Evolutionary conservation across 1,140 invertebrate genomes (phyloP).

Genomic region (Cardiocondyla obscurior): DNA sequence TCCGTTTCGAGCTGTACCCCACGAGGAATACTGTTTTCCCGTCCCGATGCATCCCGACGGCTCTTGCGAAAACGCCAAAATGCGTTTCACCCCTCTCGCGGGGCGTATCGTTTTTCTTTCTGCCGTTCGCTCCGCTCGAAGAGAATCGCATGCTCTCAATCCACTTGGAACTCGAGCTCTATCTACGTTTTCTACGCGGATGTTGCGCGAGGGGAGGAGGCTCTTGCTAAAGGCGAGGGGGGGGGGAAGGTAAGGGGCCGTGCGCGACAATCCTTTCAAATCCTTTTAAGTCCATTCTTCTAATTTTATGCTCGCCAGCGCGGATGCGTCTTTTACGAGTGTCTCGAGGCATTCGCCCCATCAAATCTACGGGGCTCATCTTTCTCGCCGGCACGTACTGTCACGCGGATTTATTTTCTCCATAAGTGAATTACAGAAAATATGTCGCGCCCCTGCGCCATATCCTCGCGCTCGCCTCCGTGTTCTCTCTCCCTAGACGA

Average conservation of each 20-base stretch:
- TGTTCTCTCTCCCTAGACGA: neutral
- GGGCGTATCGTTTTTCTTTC: neutral
- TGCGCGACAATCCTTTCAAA: constrained; percentile 77
- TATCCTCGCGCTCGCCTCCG: neutral
- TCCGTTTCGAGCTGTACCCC: constrained; percentile 29
- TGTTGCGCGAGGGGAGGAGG: constrained; percentile 31
- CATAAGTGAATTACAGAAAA: constrained; percentile 63
- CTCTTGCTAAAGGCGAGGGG: constrained; percentile 41
- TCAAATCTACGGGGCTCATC: constrained; percentile 64
- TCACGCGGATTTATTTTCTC: constrained; percentile 62
- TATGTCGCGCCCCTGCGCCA: constrained; percentile 24
- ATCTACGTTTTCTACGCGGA: constrained; percentile 43
- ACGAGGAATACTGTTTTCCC: constrained; percentile 30
- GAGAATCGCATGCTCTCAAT: constrained; percentile 55
- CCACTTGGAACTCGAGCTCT: constrained; percentile 48
- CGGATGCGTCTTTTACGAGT: constrained; percentile 71
- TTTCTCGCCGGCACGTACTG: constrained; percentile 50
- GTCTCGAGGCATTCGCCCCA: constrained; percentile 61
- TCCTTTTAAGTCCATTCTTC: constrained; percentile 77
- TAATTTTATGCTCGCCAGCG: constrained; percentile 75
- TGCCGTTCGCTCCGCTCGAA: neutral
- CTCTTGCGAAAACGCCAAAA: constrained; percentile 48
- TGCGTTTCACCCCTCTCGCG: constrained; percentile 50
- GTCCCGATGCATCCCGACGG: neutral
- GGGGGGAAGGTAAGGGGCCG: neutral